phyloP scores from a whole-genome alignment of 1,140 invertebrate species.

The Diorhabda elongata region DNA sequence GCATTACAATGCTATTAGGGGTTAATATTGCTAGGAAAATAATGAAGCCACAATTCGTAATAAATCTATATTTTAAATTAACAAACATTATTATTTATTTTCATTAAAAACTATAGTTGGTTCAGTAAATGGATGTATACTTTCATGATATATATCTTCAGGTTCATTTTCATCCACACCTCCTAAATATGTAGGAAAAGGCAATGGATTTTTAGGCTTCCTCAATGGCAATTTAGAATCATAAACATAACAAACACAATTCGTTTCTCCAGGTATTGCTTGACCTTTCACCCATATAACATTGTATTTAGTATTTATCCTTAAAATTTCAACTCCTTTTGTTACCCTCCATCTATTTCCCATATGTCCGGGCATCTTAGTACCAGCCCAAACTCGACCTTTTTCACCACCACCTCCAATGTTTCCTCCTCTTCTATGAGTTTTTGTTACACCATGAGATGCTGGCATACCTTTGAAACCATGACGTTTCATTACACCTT shows the following conservation, averaged over 20 bases:
- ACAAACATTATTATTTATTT: constrained; percentile 32
- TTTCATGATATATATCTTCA: constrained; percentile 68
- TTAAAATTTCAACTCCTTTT: constrained; percentile 75
- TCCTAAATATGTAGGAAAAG: constrained; percentile 77
- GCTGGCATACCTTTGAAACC: constrained; percentile 92
- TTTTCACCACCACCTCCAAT: constrained; percentile 83
- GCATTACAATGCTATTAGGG: too few species aligned
- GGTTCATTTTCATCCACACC: constrained; percentile 54
- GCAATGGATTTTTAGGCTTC: constrained; percentile 58
- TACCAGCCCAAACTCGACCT: constrained; percentile 87
- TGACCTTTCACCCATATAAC: constrained; percentile 84
- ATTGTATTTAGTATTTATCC: constrained; percentile 93
- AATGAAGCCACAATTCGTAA: too few species aligned
- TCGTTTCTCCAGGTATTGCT: constrained; percentile 74
- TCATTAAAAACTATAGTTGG: constrained; percentile 65
- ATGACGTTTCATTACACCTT: constrained; percentile 96
- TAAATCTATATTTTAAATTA: too few species aligned
- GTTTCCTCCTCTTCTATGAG: constrained; percentile 85
- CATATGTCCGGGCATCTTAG: constrained; percentile 97
- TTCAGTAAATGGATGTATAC: constrained; percentile 66
- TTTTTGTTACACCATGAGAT: constrained; percentile 91
- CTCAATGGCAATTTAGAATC: constrained; percentile 70
- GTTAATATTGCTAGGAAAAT: too few species aligned
- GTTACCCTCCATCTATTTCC: constrained; percentile 73
- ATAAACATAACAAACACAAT: constrained; percentile 75